Percentiles rank a stretch among this genome's conserved stretches.
These are phyloP conservation scores for Drosophila percnosoma DNA, from an alignment of 2,888 invertebrate genomes.

Conservation along the genomic window DNA sequence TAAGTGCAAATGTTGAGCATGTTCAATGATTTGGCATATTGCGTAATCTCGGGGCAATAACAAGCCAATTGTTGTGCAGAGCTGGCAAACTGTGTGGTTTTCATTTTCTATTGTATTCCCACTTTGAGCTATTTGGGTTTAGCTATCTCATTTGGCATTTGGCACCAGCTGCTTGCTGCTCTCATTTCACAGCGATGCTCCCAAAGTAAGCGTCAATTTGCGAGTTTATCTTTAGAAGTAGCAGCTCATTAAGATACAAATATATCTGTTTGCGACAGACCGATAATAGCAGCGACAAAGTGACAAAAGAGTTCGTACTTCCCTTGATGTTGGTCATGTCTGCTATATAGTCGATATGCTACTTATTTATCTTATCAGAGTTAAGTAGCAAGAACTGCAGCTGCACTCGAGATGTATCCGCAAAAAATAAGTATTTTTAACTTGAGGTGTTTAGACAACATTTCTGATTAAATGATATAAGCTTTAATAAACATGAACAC, in stretches of 20 bases:
- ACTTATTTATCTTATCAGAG: neutral
- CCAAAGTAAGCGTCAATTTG: constrained; percentile 18
- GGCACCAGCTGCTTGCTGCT: neutral
- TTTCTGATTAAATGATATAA: neutral
- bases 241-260: constrained; percentile 22
- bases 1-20: constrained; percentile 30
- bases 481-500: neutral
- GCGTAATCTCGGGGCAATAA: constrained; percentile 15
- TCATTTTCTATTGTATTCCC: constrained; percentile 14
- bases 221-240: constrained; percentile 16
- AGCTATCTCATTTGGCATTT: constrained; percentile 12
- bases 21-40: constrained; percentile 29
- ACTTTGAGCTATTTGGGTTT: neutral
- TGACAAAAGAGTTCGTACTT: constrained; percentile 37
- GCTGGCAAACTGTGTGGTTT: constrained; percentile 10
- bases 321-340: constrained; percentile 20
- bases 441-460: no score
- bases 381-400: neutral
- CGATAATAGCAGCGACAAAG: constrained; percentile 34
- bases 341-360: constrained; percentile 20
- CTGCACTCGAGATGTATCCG: neutral
- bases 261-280: constrained; percentile 22
- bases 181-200: constrained; percentile 5
- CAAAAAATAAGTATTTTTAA: neutral
- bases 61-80: constrained; percentile 14